Evolutionary conservation across 92 coral and sea anemone species (phyloP), one percentile per base, ranked within the genome.

Genomic region (Palythoa caribaeorum): DNA sequence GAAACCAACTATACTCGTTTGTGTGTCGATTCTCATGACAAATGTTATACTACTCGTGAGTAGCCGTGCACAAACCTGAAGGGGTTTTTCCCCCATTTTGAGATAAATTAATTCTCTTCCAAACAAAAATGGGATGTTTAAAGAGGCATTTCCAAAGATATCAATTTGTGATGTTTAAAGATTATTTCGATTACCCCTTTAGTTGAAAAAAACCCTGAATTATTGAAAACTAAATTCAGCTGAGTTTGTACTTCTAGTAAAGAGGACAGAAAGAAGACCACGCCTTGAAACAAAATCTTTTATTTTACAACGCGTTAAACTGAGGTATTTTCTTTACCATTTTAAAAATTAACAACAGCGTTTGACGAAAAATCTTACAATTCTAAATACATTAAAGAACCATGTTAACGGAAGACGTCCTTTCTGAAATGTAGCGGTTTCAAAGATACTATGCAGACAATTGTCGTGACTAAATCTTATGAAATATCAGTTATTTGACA

Each of bases 401-500:
- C 50, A 5, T 44, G 50, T 4, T 44, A 44, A 44, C 50, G 5
- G 50, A 44, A 44, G 4, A 8, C 5, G 50, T 44, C 50, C 50
- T 55, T 17, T 57, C 6, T 55, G 1, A 78, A 5, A 21, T 21
- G 9, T 12, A 21, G 11, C 9, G 15, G 39, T 77, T 10, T 9
- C 55, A 38, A 78, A 21, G 59, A 12, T n/a, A 77, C 5, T 19
- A 13, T 35, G 7, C 20, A 50, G 50, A 13, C 66, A 20, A 66
- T 15, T 12, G 73, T 70, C 28, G 75, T 20, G 5, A 44, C 37
- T n/a, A 16, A 50, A 63, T 44, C 6, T 48, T 12, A 81, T 66
- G 85, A 65, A 44, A 9, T 20, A 65, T 17, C 21, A 37, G 84
- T 38, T 40, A 55, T 40, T 66, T 81, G 74, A 81, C 86, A 81